Conservation (phyloP, 2,888 invertebrate species). For the Drosophila anomalata region DNA sequence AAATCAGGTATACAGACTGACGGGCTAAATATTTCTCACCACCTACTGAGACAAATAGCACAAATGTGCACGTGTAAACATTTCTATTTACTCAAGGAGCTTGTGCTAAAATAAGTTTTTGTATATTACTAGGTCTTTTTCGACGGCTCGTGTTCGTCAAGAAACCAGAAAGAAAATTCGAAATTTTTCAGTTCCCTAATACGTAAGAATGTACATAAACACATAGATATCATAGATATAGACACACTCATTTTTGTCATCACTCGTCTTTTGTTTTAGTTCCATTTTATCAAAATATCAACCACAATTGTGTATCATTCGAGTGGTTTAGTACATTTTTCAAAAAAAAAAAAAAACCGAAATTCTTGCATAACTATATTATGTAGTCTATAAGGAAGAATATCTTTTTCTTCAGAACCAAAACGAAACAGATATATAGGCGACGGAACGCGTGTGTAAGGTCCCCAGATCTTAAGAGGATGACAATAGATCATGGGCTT, state of each 20-base stretch:
- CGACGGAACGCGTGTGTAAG: constrained; percentile 27
- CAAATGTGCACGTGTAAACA: constrained; percentile 38
- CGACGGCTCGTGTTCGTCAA: constrained; percentile 30
- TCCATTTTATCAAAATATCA: constrained; percentile 58
- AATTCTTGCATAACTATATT: constrained; percentile 39
- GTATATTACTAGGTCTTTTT: constrained; percentile 72
- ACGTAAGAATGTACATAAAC: constrained; percentile 47
- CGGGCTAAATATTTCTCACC: neutral
- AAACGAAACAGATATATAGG: constrained; percentile 15
- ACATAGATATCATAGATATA: constrained; percentile 16
- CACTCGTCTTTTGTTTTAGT: constrained; percentile 55
- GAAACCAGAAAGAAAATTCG: constrained; percentile 47
- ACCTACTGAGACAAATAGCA: constrained; percentile 32
- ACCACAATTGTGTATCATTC: constrained; percentile 43
- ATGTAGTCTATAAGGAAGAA: constrained; percentile 36
- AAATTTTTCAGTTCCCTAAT: constrained; percentile 57
- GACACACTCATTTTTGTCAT: constrained; percentile 58
- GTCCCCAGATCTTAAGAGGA: constrained; percentile 37
- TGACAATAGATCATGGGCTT: constrained; percentile 43
- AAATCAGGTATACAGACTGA: constrained; percentile 23
- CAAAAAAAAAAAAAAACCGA: constrained; percentile 4
- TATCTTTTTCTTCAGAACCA: constrained; percentile 13
- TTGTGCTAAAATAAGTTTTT: constrained; percentile 75
- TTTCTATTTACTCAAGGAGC: constrained; percentile 72
- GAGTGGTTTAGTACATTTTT: constrained; percentile 37